phyloP scores from a whole-genome alignment of 2,888 invertebrate species.

The Dasypogon diadema region DNA sequence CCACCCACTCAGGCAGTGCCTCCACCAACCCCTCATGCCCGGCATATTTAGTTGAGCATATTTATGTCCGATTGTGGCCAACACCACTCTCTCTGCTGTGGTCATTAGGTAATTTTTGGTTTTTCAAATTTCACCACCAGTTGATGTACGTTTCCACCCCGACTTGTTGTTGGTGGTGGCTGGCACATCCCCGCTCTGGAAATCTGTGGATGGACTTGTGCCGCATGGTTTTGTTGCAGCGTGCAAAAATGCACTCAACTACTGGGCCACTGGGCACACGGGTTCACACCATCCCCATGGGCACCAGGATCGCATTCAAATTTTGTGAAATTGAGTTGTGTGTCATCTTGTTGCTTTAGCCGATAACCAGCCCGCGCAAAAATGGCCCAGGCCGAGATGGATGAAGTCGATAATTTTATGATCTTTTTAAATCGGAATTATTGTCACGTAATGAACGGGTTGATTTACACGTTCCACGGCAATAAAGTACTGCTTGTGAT shows the following conservation, averaged over 20 bases:
- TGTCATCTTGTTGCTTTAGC: constrained; percentile 21
- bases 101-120: constrained; percentile 56
- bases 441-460: constrained; percentile 42
- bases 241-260: constrained; percentile 28
- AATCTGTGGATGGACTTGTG: neutral
- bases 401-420: constrained; percentile 32
- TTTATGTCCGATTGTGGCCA: constrained; percentile 55
- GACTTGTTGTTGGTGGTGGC: neutral
- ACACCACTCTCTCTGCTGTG: constrained; percentile 51
- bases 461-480: constrained; percentile 33
- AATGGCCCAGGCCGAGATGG: constrained; percentile 6
- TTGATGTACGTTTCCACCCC: neutral
- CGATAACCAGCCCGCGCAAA: constrained; percentile 4
- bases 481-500: constrained; percentile 33
- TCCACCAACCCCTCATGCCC: neutral
- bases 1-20: neutral
- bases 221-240: constrained; percentile 3
- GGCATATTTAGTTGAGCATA: constrained; percentile 46
- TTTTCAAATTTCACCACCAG: constrained; percentile 54
- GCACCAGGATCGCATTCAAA: constrained; percentile 20
- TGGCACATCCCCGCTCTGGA: neutral
- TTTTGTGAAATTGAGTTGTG: constrained; percentile 40
- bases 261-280: neutral
- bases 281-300: neutral
- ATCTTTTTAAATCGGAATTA: constrained; percentile 45